Evolutionary conservation across 2,797 vertebrate species (phyloP).

Genomic region (Pseudopleuronectes americanus): DNA sequence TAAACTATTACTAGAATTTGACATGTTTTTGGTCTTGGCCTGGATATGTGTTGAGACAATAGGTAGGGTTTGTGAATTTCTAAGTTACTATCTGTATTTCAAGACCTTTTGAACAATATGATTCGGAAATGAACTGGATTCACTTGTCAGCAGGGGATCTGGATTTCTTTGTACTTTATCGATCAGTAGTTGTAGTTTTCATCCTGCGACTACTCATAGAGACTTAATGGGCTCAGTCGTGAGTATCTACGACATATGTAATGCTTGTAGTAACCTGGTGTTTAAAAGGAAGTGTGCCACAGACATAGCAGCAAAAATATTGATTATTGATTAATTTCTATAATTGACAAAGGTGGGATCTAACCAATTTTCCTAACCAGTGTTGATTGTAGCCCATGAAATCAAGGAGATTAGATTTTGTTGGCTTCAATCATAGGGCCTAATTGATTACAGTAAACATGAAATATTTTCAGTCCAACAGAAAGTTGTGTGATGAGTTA

Average conservation of each 20-base stretch:
- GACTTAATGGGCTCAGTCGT: conserved; percentile 21
- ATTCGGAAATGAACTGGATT: conserved; percentile 61
- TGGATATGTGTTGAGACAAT: conserved; percentile 64
- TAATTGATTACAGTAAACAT: conserved; percentile 22
- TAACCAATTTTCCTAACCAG: conserved; percentile 20
- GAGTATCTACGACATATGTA: conserved; percentile 22
- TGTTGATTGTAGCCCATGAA: conserved; percentile 37
- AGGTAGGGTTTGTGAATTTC: conserved; percentile 68
- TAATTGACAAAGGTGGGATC: conserved; percentile 21
- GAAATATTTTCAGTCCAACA: conserved; percentile 17
- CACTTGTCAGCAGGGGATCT: conserved; percentile 42
- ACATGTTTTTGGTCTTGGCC: conserved; percentile 65
- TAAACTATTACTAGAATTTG: conserved; percentile 76
- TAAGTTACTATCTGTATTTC: conserved; percentile 70
- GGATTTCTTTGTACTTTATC: conserved; percentile 58
- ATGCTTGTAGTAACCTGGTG: conserved; percentile 31
- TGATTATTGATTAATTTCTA: conserved; percentile 29
- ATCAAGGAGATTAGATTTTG: conserved; percentile 28
- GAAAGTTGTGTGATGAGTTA: conserved; percentile 24
- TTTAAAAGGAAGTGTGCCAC: conserved; percentile 24
- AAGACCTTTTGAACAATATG: conserved; percentile 65
- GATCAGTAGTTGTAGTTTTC: conserved; percentile 57
- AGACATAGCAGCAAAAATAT: conserved; percentile 29
- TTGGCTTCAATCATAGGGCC: conserved; percentile 12
- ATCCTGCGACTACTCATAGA: conserved; percentile 37